Conservation (phyloP, 2,797 vertebrate species). For the Enoplosus armatus region DNA sequence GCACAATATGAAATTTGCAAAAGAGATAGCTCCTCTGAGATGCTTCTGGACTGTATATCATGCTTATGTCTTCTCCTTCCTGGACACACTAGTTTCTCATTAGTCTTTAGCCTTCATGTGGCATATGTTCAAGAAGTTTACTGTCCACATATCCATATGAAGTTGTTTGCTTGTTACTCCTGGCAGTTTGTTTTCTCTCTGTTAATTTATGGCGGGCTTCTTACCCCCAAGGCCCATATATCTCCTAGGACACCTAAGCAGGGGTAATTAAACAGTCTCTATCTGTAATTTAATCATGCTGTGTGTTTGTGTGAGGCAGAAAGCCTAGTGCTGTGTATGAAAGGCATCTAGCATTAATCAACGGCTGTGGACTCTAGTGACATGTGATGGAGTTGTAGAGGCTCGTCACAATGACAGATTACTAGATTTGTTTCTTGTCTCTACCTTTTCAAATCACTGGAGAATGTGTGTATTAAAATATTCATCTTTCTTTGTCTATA, state of each 20-base stretch:
- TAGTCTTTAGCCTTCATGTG: conserved; percentile 65
- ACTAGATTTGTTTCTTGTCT: not conserved
- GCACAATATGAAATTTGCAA: conserved; percentile 56
- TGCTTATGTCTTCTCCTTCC: conserved; percentile 75
- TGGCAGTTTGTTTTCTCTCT: conserved; percentile 62
- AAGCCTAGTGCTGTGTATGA: conserved; percentile 23
- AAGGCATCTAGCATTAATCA: conserved; percentile 46
- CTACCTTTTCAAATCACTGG: conserved; percentile 13
- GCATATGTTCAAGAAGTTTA: conserved; percentile 78
- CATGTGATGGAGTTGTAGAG: conserved; percentile 36
- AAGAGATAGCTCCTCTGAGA: conserved; percentile 66
- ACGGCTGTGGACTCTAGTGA: conserved; percentile 43
- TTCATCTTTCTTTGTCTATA: not conserved
- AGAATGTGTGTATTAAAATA: conserved; percentile 38
- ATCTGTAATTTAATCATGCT: conserved; percentile 51
- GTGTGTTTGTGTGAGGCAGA: conserved; percentile 44
- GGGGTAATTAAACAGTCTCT: conserved; percentile 59
- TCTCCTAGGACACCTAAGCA: conserved; percentile 56
- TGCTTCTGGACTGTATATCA: conserved; percentile 71
- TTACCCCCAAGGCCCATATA: conserved; percentile 50
- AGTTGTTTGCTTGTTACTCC: conserved; percentile 68
- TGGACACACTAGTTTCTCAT: conserved; percentile 82
- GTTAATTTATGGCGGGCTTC: conserved; percentile 71
- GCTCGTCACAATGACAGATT: conserved; percentile 37
- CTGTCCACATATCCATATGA: conserved; percentile 57